Evolutionary conservation across 2,888 invertebrate species (phyloP).

Genomic region (Dascillus cervinus): DNA sequence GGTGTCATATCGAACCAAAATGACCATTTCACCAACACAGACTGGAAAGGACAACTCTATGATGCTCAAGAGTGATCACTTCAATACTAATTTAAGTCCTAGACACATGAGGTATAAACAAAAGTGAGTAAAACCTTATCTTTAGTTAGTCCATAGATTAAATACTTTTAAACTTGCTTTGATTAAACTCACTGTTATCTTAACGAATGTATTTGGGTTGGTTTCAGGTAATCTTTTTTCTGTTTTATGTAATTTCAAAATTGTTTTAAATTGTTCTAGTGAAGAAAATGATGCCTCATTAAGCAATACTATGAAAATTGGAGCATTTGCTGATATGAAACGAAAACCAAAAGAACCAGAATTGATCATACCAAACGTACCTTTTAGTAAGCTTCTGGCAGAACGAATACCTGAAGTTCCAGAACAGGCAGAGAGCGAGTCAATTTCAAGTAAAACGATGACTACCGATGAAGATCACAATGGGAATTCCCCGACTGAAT

Average conservation of each 20-base stretch:
- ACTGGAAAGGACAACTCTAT: slow-evolving; percentile 60
- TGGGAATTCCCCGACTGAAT: slow-evolving; percentile 37
- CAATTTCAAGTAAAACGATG: slow-evolving; percentile 1
- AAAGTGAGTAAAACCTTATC: slow-evolving; percentile 43
- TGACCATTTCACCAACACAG: slow-evolving; percentile 81
- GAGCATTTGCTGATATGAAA: slow-evolving; percentile 68
- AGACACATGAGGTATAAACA: slow-evolving; percentile 57
- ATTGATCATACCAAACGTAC: slow-evolving; percentile 53
- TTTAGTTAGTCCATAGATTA: too few species aligned
- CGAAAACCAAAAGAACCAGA: slow-evolving; percentile 50
- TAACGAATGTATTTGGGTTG: too few species aligned
- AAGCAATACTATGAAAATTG: slow-evolving; percentile 65
- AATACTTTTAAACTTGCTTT: too few species aligned
- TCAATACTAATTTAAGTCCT: slow-evolving; percentile 63
- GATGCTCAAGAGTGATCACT: slow-evolving; percentile 89
- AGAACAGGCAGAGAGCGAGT: slow-evolving; percentile 1
- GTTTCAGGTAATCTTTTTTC: too few species aligned
- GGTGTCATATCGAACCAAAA: slow-evolving; percentile 82
- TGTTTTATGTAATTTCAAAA: too few species aligned
- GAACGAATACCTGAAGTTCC: slow-evolving; percentile 25
- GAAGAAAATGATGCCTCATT: slow-evolving; percentile 63
- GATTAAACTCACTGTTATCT: too few species aligned
- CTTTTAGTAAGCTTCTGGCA: slow-evolving; percentile 53
- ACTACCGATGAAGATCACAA: slow-evolving; percentile 30
- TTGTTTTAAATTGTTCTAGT: slow-evolving; percentile 42